Evolutionary conservation across 2,113 vertebrate genomes (phyloP).

Genomic region (Austrofundulus limnaeus): DNA sequence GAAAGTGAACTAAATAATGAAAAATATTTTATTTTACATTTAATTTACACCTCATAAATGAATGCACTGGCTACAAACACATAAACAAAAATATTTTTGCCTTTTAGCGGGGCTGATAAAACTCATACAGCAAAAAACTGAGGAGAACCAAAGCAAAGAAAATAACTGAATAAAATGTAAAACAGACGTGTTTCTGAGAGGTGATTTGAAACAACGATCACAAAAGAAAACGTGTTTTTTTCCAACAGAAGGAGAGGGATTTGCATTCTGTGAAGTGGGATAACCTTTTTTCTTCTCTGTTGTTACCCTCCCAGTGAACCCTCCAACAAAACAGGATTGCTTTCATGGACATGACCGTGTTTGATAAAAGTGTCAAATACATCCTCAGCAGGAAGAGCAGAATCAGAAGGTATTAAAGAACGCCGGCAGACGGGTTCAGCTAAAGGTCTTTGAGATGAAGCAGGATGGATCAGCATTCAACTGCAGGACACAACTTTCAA

Average conservation of each 20-base stretch:
- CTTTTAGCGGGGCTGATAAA: no score
- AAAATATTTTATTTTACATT: no score
- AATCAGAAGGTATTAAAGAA: constrained; percentile 11
- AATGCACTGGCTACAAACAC: no score
- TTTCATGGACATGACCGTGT: constrained; percentile 9
- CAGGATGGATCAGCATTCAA: no score
- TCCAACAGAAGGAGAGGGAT: constrained; percentile 1
- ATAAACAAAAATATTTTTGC: no score
- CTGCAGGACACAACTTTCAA: no score
- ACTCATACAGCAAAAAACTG: background rate
- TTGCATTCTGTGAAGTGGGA: constrained; percentile 23
- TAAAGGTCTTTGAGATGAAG: background rate
- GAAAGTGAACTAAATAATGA: no score
- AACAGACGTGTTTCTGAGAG: background rate
- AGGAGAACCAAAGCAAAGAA: background rate
- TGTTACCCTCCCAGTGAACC: constrained; percentile 27
- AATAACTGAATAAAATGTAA: background rate
- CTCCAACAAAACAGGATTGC: constrained; percentile 16
- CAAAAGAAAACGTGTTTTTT: constrained; percentile 8
- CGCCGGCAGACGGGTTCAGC: background rate
- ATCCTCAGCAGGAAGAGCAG: constrained; percentile 7
- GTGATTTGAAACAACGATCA: constrained; percentile 8
- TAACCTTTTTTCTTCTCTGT: constrained; percentile 22
- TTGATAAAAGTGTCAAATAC: constrained; percentile 23
- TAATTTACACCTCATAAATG: no score